These are phyloP conservation scores for Numenius phaeopus DNA, from an alignment of 2,797 vertebrate genomes.

Conservation along the genomic window DNA sequence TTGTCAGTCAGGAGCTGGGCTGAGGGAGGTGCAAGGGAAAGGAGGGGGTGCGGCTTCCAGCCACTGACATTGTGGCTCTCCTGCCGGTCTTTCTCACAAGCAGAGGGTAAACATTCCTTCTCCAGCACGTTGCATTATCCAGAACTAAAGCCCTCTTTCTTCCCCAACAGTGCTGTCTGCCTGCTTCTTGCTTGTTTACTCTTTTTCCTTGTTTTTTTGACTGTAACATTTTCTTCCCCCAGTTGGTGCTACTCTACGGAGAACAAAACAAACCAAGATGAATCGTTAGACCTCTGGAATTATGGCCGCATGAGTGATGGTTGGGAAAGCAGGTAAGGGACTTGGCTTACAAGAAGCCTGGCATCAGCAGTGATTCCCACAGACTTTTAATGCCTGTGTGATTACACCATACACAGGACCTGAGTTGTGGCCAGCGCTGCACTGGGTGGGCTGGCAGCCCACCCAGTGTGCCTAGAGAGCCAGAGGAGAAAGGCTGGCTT, in stretches of 20 bases:
- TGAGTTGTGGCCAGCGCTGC: rapidly evolving
- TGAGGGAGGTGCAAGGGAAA: background rate
- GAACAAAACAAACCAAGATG: background rate
- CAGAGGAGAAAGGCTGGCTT: background rate
- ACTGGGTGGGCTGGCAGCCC: background rate
- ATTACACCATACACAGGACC: background rate
- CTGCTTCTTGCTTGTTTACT: background rate
- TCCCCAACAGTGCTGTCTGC: rapidly evolving
- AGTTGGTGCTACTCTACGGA: background rate
- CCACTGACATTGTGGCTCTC: background rate
- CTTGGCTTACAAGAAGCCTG: background rate
- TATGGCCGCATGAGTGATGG: rapidly evolving
- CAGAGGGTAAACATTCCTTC: background rate
- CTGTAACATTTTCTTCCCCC: rapidly evolving
- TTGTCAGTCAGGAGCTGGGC: background rate
- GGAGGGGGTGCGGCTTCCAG: background rate
- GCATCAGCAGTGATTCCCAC: background rate
- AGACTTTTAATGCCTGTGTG: background rate
- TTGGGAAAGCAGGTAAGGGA: background rate
- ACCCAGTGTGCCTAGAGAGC: background rate
- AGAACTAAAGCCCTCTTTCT: background rate
- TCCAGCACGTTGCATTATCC: too few relatives aligned
- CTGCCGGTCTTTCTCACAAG: background rate
- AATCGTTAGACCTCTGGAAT: background rate
- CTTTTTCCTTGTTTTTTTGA: background rate